Base-by-base conservation (phyloP, 2,888 invertebrate species). In the Sesamia inferens region DNA sequence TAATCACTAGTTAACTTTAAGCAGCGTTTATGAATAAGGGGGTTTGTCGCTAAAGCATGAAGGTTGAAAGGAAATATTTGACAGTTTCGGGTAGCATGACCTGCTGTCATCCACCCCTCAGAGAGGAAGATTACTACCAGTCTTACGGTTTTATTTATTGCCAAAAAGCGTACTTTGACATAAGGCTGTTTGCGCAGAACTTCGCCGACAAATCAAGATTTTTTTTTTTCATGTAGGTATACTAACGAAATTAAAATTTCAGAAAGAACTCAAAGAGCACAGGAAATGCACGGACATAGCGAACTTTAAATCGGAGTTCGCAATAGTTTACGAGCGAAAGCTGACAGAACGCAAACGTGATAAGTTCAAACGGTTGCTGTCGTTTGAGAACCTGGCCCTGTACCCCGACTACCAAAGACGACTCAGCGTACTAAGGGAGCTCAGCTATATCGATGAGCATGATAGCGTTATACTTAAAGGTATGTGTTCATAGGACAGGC, bases 381-480 rank as follows among this genome's bases (percentile, higher is more conserved):
- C 99, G 0, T 98, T 98, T 74, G 98, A 98, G 90, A 98, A 98
- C 91, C 96, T 99, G 70, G 97, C 97, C 0, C 96, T 99, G 0
- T 98, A 99, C 92, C 98, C 99, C 0, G 99, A 99, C 88, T 99
- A 99, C 92, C 97, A 98, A 86, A 97, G 98, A 83, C 97, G 99
- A 81, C 96, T 98, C 55, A 93, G 97, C 81, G 97, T 99, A 1
- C 94, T 99, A 13, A 97, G 97, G 84, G 96, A 97, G 66, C 94
- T 99, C 44, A 97, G 98, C 78, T 98, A 98, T 89, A 96, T 96
- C 39, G 96, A 96, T 79, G 96, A 96, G 68, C 93, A 95, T 39
- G 95, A 96, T 78, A 94, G 93, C 42, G 96, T 96, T 24, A 96
- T 96, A 79, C 85, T 96, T 10, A 96, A 96, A 89, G 95, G 95